Percentiles rank a stretch among this genome's conserved stretches.
Evolutionary conservation across 2,797 vertebrate species (phyloP).

Genomic region (Amphiprion clarkii): DNA sequence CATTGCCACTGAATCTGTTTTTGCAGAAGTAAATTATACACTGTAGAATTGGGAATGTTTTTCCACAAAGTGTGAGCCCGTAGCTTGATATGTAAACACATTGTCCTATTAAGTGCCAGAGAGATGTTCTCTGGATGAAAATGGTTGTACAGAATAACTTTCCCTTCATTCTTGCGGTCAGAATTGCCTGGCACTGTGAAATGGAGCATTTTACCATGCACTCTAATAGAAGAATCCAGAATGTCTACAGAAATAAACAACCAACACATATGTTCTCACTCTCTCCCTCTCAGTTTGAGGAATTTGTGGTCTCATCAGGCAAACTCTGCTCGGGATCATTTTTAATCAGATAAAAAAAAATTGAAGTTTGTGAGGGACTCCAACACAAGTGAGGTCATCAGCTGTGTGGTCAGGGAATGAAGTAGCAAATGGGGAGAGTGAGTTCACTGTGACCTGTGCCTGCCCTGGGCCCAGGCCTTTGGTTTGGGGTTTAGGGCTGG

Average conservation of each 20-base stretch:
- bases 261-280: constrained; percentile 23
- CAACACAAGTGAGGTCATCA: constrained; percentile 61
- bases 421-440: constrained; percentile 55
- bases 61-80: constrained; percentile 1
- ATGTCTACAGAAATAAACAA: constrained; percentile 55
- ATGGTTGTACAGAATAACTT: constrained; percentile 41
- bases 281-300: constrained; percentile 10
- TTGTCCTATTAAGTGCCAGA: background rate
- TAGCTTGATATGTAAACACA: background rate
- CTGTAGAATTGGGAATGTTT: constrained; percentile 2
- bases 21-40: background rate
- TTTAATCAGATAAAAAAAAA: constrained; percentile 57
- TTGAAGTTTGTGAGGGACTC: constrained; percentile 40
- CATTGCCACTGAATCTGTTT: background rate
- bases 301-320: constrained; percentile 29
- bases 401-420: constrained; percentile 55
- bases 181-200: constrained; percentile 50
- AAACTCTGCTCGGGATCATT: constrained; percentile 42
- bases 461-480: constrained; percentile 48
- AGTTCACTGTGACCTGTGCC: constrained; percentile 63
- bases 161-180: constrained; percentile 64
- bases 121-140: constrained; percentile 39
- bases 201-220: constrained; percentile 47
- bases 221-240: constrained; percentile 45
- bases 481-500: constrained; percentile 58